Evolutionary conservation across 1,140 invertebrate genomes (phyloP).

Genomic region (Solenopsis fugax): DNA sequence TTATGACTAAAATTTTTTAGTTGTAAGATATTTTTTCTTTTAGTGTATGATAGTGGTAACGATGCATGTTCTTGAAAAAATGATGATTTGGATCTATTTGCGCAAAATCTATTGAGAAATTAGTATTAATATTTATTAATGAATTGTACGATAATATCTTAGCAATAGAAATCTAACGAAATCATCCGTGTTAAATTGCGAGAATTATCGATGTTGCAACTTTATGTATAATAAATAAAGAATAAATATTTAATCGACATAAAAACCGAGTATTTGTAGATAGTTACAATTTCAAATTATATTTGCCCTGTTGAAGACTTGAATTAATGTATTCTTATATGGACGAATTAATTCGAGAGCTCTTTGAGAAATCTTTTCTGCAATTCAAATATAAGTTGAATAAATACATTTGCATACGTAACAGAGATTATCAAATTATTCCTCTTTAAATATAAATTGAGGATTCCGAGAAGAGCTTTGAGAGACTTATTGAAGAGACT

Average conservation of each 20-base stretch:
- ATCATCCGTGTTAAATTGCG: background rate
- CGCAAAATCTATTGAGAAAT: background rate
- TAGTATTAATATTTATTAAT: background rate
- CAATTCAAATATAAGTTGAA: background rate
- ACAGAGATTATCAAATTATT: background rate
- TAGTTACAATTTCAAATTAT: background rate
- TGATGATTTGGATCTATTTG: background rate
- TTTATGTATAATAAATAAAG: background rate
- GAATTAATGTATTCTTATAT: background rate
- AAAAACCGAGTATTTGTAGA: background rate
- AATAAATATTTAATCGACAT: background rate
- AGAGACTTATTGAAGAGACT: background rate
- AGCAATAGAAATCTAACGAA: background rate
- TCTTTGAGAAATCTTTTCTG: background rate
- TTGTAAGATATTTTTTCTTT: no score
- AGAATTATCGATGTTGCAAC: background rate
- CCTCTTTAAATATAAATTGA: background rate
- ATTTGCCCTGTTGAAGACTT: background rate
- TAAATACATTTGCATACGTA: conserved; percentile 1
- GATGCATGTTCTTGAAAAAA: background rate
- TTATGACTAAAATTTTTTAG: no score
- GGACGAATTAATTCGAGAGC: background rate
- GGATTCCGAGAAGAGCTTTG: background rate
- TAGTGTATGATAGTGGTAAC: background rate
- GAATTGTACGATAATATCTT: background rate